Conservation (phyloP, 1,140 invertebrate species). For the Drosophila arawakana region DNA sequence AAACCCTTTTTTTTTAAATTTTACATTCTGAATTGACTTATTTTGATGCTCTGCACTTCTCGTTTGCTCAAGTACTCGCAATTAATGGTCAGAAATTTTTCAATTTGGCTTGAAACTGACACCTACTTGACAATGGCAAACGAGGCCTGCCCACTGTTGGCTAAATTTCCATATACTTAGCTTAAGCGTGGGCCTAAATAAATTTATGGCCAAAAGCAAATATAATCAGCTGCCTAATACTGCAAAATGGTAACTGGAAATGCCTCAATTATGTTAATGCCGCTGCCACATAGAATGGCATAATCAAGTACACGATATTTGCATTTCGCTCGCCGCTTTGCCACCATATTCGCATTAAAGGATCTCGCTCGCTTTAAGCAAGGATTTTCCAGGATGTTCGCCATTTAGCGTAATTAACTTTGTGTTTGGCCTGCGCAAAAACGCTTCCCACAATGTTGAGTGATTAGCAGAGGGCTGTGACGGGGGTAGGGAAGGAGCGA, state of each 20-base stretch:
- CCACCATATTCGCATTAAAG: conserved; percentile 54
- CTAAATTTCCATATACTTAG: conserved; percentile 15
- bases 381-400: conserved; percentile 22
- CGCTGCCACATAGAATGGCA: not conserved
- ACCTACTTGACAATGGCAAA: conserved; percentile 34
- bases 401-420: conserved; percentile 69
- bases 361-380: conserved; percentile 19
- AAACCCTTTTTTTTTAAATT: not conserved
- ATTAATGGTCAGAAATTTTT: conserved; percentile 18
- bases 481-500: not conserved
- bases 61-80: not conserved
- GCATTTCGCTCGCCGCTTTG: conserved; percentile 44
- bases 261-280: conserved; percentile 65
- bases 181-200: conserved; percentile 15
- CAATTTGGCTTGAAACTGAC: conserved; percentile 4
- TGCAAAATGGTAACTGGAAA: conserved; percentile 44
- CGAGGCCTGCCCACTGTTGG: not conserved
- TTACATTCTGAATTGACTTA: conserved; percentile 56
- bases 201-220: conserved; percentile 26
- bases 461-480: conserved; percentile 39
- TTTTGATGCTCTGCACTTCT: conserved; percentile 8
- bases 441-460: conserved; percentile 66
- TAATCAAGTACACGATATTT: conserved; percentile 62
- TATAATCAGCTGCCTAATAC: conserved; percentile 24
- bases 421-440: conserved; percentile 32